Base-by-base conservation (phyloP, 2,888 invertebrate species). In the Heliconius ethilla region DNA sequence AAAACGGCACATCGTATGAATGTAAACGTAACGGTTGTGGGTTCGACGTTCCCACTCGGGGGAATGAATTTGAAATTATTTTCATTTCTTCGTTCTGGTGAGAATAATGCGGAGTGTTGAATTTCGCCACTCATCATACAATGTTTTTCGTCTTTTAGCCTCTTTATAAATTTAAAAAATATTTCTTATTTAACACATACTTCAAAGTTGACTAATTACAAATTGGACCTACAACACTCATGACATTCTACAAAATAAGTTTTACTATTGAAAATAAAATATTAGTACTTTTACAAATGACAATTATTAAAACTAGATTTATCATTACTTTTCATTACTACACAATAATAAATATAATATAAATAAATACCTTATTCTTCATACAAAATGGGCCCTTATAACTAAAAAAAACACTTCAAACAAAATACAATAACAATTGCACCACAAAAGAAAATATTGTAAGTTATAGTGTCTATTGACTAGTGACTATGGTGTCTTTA, bases 331-430 rank as follows among this genome's bases (percentile, higher is more conserved):
- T 29, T 9, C 22, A 37, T 11, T 67, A 67, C 37, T 37, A 67
- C 37, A 13, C 37, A 67, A 37, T 67, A n/a, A n/a, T 1, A 67
- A 37, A 18, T 29, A 66, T n/a, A n/a, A 37, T 6, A 22, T 67
- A 67, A 67, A 37, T 67, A 5, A 67, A 37, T 67, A 37, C 6
- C n/a, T 67, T 62, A 62, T 62, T 62, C n/a, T 62, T 59, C 10
- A 59, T 10, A 25, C 59, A 25, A n/a, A 62, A 62, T 59, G 22
- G 11, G 10, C 4, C 25, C 25, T 25, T 51, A 59, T 51, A 5
- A 51, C 18, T 18, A 59, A n/a, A n/a, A 22, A 59, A 59, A n/a
- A n/a, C 18, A 59, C n/a, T n/a, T 59, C 10, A 59, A n/a, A 25
- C 59, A 25, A n/a, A 62, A 62, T 59, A n/a, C 22, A 59, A n/a